Evolutionary conservation across 2,888 invertebrate genomes (phyloP).

Genomic region (Acanthosepion lycidas): DNA sequence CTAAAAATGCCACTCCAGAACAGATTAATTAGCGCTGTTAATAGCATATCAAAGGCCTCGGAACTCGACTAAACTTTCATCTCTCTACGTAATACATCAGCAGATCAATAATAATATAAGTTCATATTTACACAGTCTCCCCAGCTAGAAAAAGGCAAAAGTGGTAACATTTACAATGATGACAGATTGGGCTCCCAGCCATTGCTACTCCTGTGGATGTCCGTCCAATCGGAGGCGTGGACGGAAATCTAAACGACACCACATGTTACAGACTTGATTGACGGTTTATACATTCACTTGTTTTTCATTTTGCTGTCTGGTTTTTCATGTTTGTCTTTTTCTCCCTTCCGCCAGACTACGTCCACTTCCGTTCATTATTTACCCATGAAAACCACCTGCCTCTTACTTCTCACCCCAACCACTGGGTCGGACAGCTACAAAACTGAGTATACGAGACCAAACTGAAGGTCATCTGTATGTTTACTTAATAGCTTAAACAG

Average conservation of each 20-base stretch:
- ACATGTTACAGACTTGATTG: neutral
- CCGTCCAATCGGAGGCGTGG: neutral
- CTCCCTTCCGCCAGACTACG: neutral
- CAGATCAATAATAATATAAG: neutral
- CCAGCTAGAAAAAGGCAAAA: neutral
- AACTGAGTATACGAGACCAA: neutral
- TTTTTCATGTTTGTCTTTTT: neutral
- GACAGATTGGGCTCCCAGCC: neutral
- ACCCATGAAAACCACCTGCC: neutral
- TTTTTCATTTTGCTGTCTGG: slow-evolving; percentile 12
- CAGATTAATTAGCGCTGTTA: neutral
- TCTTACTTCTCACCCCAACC: slow-evolving; percentile 8
- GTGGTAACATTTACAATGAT: neutral
- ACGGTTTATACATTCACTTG: neutral
- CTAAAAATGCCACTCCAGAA: neutral
- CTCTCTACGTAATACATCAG: neutral
- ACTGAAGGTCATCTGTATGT: neutral
- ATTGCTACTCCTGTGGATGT: neutral
- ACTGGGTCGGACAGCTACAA: neutral
- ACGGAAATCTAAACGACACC: slow-evolving; percentile 15
- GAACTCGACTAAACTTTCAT: neutral
- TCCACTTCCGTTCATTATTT: neutral
- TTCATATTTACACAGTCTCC: neutral
- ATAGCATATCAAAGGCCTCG: neutral
- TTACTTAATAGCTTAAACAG: neutral